Conservation (phyloP, 2,888 invertebrate genomes). For the Crepidodera aurea region DNA sequence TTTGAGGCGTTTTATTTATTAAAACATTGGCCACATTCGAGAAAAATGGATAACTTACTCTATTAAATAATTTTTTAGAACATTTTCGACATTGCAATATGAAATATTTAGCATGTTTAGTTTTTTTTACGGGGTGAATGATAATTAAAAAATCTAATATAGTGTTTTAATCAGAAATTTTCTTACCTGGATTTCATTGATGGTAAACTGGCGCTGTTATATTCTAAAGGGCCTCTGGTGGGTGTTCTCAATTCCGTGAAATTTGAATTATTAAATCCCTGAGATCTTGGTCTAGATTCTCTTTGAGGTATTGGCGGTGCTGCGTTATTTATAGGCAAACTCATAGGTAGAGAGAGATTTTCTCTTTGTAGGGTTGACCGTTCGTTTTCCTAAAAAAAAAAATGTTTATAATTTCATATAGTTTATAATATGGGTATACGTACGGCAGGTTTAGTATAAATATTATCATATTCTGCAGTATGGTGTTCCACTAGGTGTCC, state of each 20-base stretch:
- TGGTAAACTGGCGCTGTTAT: conserved; percentile 60
- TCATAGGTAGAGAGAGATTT: conserved; percentile 60
- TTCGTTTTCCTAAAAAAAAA: conserved; percentile 48
- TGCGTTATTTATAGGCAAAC: conserved; percentile 50
- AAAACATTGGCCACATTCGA: too few relatives aligned
- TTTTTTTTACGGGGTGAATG: too few relatives aligned
- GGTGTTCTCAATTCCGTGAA: conserved; percentile 59
- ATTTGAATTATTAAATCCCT: conserved; percentile 63
- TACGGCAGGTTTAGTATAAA: conserved; percentile 78
- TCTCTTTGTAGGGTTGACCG: conserved; percentile 54
- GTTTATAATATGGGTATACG: conserved; percentile 41
- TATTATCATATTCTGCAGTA: conserved; percentile 62
- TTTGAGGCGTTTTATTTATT: too few relatives aligned
- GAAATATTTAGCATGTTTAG: too few relatives aligned
- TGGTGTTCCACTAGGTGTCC: conserved; percentile 64
- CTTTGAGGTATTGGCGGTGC: conserved; percentile 70
- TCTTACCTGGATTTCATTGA: conserved; percentile 60
- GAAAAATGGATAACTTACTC: too few relatives aligned
- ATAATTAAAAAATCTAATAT: too few relatives aligned
- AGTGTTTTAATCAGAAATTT: too few relatives aligned
- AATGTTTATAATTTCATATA: not conserved
- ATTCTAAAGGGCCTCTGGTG: conserved; percentile 59
- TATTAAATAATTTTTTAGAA: too few relatives aligned
- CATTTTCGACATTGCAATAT: too few relatives aligned
- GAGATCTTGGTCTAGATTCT: conserved; percentile 67